Evolutionary conservation across 2,797 vertebrate species (phyloP).

Genomic region (Enteromius mattozi): DNA sequence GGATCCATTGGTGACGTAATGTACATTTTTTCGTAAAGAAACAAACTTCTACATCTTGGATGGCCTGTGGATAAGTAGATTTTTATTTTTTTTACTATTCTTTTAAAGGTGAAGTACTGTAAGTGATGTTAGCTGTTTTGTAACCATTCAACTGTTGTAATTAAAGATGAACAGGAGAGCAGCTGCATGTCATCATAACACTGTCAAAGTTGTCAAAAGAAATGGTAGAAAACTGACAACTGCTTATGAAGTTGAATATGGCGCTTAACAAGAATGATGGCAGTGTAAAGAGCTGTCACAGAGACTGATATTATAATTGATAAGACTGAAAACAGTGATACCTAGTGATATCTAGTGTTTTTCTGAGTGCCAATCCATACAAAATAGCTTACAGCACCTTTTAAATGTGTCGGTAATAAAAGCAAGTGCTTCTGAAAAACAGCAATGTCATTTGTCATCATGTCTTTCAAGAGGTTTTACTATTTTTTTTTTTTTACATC

Average conservation of each 20-base stretch:
- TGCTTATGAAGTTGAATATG: constrained; percentile 17
- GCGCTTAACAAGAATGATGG: background rate
- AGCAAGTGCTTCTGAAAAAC: constrained; percentile 29
- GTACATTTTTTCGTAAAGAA: background rate
- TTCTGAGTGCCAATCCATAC: background rate
- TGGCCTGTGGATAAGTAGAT: background rate
- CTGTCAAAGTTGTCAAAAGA: constrained; percentile 11
- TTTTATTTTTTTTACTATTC: background rate
- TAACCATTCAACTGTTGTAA: constrained; percentile 2
- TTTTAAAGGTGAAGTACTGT: background rate
- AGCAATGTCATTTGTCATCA: background rate
- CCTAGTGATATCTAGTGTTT: background rate
- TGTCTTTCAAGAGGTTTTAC: background rate
- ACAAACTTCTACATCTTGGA: background rate
- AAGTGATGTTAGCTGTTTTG: background rate
- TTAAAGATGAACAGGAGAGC: background rate
- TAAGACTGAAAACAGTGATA: background rate
- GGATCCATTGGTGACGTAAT: background rate
- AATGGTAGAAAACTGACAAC: constrained; percentile 9
- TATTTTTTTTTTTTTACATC: background rate
- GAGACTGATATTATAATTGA: constrained; percentile 4
- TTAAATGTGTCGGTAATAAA: constrained; percentile 17
- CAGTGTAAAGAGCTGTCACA: constrained; percentile 2
- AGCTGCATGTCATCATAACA: background rate
- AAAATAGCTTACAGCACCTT: background rate